These are phyloP conservation scores for Aphelenchoides besseyi DNA, from an alignment of 1,140 invertebrate genomes.

Conservation along the genomic window DNA sequence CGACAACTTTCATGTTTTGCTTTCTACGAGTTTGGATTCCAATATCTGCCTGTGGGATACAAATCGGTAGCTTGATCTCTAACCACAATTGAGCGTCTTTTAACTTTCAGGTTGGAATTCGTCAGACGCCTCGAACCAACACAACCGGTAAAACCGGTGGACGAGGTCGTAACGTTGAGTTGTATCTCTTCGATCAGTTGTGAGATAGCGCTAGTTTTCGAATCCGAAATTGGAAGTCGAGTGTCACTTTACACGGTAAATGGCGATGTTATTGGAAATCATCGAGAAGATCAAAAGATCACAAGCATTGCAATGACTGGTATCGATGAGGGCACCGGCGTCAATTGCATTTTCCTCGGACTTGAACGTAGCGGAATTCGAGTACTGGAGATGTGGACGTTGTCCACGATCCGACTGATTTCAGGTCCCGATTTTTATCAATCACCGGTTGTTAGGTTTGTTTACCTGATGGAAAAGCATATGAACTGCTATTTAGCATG, in stretches of 20 bases:
- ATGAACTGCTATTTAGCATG: constrained; percentile 30
- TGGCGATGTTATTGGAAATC: constrained; percentile 41
- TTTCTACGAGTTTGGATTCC: constrained; percentile 43
- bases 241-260: constrained; percentile 44
- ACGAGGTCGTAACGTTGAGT: constrained; percentile 47
- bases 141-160: not conserved
- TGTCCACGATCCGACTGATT: constrained; percentile 40
- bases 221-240: constrained; percentile 30
- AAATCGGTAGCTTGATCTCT: constrained; percentile 30
- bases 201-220: constrained; percentile 43
- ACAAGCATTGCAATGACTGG: constrained; percentile 49
- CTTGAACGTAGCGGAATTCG: constrained; percentile 36
- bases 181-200: constrained; percentile 36
- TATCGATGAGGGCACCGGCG: constrained; percentile 38
- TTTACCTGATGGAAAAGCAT: not conserved
- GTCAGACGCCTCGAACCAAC: constrained; percentile 29
- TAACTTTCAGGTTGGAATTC: constrained; percentile 28
- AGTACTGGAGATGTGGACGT: constrained; percentile 43
- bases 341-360: constrained; percentile 50
- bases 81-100: not conserved
- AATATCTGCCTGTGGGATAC: constrained; percentile 46
- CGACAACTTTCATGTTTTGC: constrained; percentile 47
- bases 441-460: constrained; percentile 38
- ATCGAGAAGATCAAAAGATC: constrained; percentile 38
- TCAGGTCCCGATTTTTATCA: constrained; percentile 20